Base-by-base conservation (phyloP, 1,140 invertebrate species). In the Bombus pascuorum region DNA sequence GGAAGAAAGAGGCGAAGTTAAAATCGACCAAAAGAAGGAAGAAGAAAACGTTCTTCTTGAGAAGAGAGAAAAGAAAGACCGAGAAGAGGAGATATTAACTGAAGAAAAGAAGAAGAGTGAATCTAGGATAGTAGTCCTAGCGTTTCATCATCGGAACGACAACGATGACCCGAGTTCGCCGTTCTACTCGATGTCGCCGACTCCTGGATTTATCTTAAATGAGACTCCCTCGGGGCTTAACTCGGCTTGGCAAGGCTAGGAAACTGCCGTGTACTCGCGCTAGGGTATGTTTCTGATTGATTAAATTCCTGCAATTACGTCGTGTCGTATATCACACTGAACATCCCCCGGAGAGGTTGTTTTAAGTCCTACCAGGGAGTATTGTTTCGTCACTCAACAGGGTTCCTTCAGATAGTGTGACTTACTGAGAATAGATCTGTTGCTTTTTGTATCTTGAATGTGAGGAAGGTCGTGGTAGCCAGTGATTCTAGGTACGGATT, bases 281-380 rank as follows among this genome's bases (percentile, higher is more conserved):
- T 79, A 86, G 87, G 91, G 89, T 93, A 92, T 93, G 92, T 93
- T 89, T 91, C 91, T 94, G 93, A 94, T 94, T 94, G 94, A 94
- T 94, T 94, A 94, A 94, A 94, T 94, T 94, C 91, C 87, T 91
- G 92, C 93, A 94, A 94, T 94, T 94, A 94, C 93, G 92, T 92
- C 91, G 87, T 85, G 89, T 90, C 91, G 91, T 94, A 93, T 92
- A 94, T 93, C 92, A 93, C 88, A 68, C 89, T 81, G 18, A 53
- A 53, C 47, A 53, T 53, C 18, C 47, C 18, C 78, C 57, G 68
- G 76, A 83, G 89, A 89, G 87, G 88, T 70, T 81, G 77, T 59
- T 72, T 76, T 86, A 42, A 70, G 70, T 80, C 77, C 59, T 53
- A 39, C 66, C n/a, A 34, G 13, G 37, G 6, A 39, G 83, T 39